Evolutionary conservation across 2,113 vertebrate genomes (phyloP), one percentile per base, ranked within the genome.

Genomic region (Hippopotamus amphibius): DNA sequence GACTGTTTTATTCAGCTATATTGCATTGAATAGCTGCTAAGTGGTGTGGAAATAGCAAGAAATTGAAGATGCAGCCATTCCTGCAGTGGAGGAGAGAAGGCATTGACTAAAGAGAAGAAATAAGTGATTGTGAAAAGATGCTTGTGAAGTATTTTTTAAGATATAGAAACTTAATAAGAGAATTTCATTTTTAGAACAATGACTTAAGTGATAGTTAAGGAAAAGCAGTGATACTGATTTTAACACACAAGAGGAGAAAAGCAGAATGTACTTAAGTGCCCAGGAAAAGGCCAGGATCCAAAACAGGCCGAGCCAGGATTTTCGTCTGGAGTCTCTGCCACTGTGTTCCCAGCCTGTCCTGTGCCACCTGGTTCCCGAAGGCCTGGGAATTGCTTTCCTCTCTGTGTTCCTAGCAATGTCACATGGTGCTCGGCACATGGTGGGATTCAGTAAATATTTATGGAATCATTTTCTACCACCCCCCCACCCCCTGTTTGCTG

Each of bases 231-330:
- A 28, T 37, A 5, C 28, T 33, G 46, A 22, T 86, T 30, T 11
- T 12, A 61, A 37, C 22, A 21, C 0, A 0, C 4, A 7, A 0
- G 5, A 59, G 0, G 8, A 61, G 61, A 30, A 30, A 37, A 74
- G 17, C 63, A n/a, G 33, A 5, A 22, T 46, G 71, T 14, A 46
- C 24, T 74, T 16, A 15, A 46, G 71, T 74, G 43, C 43, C 2
- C 24, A 4, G 0, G 2, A 28, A 24, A 28, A 13, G 71, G 71
- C 46, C 43, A 74, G 0, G 13, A 74, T 41, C 7, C 24, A 28
- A 13, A 16, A 15, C 1, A 74, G 41, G 28, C 63, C 14, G 22
- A 46, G 41, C 43, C 43, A 74, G 71, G 7, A 22, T 74, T 48
- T 74, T 46, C 8, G 0, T 6, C 1, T 0, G 0, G 71, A 41